Base-by-base conservation (phyloP, 2,888 invertebrate species). In the Plebejus argus region DNA sequence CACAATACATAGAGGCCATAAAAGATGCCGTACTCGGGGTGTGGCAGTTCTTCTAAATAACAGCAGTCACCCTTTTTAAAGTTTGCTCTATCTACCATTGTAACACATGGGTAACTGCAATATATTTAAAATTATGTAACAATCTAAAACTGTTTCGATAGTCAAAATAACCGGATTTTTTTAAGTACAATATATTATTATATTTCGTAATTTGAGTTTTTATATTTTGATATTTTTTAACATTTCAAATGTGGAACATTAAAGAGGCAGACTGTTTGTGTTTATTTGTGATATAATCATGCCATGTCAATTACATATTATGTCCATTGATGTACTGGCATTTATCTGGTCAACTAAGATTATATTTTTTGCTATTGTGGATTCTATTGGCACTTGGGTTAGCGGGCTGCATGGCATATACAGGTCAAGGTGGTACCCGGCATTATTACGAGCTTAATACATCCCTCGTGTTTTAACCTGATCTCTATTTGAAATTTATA, bases 1-100 rank as follows among this genome's bases (percentile, higher is more conserved):
- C 98, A 76, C 97, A 97, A 87, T 98, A 97, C 88, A 95, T 98
- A 77, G 97, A 97, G 86, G 97, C 98, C 83, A 98, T 98, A 86
- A 98, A 98, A 92, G 98, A 98, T 86, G 97, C 98, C 79, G 96
- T 98, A 79, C 95, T 98, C 76, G 98, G 98, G 78, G 97, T 97
- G 85, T 98, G 97, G 97, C 97, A 96, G 88, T 96, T 96, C 89
- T 96, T 96, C 89, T 96, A 95, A 96, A 81, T 79, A 72, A 49
- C 79, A 80, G 79, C 80, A 78, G 74, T 79, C 71, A 76, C 79
- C 80, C 82, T 81, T 85, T 86, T 86, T 83, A 86, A 85, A 83
- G 83, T 81, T 84, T 81, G 81, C 85, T 86, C 83, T 83, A 82
- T 86, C 87, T 90, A 89, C 87, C 87, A 87, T 86, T 85, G 84